Evolutionary conservation across 1,140 invertebrate genomes (phyloP).

Genomic region (Drosophila paulistorum): DNA sequence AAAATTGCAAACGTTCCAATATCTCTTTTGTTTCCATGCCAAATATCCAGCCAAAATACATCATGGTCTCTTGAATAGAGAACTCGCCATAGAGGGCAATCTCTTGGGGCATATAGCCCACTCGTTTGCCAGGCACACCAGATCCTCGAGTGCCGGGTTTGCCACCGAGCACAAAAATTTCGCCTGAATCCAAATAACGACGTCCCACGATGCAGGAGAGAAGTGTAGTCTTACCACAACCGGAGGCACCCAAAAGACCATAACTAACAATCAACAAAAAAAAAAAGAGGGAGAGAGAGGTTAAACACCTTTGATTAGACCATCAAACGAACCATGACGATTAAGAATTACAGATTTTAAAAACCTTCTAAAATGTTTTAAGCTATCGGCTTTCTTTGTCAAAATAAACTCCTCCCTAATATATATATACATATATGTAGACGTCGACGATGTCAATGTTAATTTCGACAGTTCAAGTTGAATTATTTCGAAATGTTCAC

Average conservation of each 20-base stretch:
- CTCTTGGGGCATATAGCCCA: conserved; percentile 94
- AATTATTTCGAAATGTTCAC: conserved; percentile 79
- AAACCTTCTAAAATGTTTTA: neutral
- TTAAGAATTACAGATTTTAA: neutral
- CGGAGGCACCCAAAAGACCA: conserved; percentile 92
- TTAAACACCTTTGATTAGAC: conserved; percentile 2
- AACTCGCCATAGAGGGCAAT: conserved; percentile 97
- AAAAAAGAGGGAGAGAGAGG: neutral
- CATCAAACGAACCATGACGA: conserved; percentile 20
- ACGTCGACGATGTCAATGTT: conserved; percentile 71
- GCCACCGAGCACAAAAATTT: conserved; percentile 92
- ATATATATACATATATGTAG: neutral
- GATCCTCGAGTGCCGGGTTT: conserved; percentile 92
- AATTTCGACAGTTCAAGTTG: conserved; percentile 78
- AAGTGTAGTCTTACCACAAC: conserved; percentile 93
- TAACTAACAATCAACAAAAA: conserved; percentile 85
- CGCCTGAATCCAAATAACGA: conserved; percentile 89
- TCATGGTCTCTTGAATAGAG: conserved; percentile 96
- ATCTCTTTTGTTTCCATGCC: conserved; percentile 93
- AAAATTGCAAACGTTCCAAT: conserved; percentile 91
- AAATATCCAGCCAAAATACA: conserved; percentile 98
- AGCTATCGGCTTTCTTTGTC: neutral
- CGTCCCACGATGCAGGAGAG: conserved; percentile 93
- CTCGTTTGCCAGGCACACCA: conserved; percentile 94
- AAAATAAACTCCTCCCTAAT: neutral